These are phyloP conservation scores for Protobothrops flavoviridis DNA, from an alignment of 2,113 vertebrate genomes.

Conservation along the genomic window DNA sequence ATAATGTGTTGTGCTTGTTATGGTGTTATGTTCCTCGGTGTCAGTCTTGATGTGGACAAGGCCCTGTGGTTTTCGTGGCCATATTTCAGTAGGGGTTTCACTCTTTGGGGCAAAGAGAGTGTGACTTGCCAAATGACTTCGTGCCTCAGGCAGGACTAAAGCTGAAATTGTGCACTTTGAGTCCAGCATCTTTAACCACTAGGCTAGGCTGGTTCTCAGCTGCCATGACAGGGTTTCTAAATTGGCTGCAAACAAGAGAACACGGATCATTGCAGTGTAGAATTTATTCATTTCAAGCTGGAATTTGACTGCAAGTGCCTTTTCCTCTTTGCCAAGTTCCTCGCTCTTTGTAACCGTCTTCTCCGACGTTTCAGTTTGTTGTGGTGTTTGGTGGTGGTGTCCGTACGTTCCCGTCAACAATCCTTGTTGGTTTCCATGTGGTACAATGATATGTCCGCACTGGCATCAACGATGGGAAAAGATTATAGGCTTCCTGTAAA, in stretches of 20 bases:
- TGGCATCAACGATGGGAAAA: background rate
- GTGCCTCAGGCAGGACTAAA: background rate
- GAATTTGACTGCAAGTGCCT: constrained; percentile 13
- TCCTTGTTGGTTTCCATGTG: background rate
- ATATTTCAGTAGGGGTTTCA: background rate
- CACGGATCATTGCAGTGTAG: constrained; percentile 41
- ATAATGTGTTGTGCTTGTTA: background rate
- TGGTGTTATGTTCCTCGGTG: background rate
- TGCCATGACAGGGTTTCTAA: constrained; percentile 12
- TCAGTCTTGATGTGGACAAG: background rate
- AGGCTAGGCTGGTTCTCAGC: background rate
- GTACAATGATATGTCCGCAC: background rate
- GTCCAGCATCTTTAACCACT: background rate
- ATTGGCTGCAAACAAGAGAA: constrained; percentile 53
- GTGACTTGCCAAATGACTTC: background rate
- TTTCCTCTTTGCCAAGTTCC: background rate
- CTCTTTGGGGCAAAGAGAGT: background rate
- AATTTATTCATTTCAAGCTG: constrained; percentile 1
- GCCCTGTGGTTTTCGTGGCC: background rate
- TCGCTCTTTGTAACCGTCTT: background rate
- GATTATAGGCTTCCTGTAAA: background rate
- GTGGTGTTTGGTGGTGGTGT: background rate
- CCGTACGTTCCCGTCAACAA: accelerated
- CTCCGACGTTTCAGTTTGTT: background rate
- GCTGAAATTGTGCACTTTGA: background rate